These are phyloP conservation scores for Diarsia rubi DNA, from an alignment of 2,888 invertebrate genomes.

Conservation along the genomic window DNA sequence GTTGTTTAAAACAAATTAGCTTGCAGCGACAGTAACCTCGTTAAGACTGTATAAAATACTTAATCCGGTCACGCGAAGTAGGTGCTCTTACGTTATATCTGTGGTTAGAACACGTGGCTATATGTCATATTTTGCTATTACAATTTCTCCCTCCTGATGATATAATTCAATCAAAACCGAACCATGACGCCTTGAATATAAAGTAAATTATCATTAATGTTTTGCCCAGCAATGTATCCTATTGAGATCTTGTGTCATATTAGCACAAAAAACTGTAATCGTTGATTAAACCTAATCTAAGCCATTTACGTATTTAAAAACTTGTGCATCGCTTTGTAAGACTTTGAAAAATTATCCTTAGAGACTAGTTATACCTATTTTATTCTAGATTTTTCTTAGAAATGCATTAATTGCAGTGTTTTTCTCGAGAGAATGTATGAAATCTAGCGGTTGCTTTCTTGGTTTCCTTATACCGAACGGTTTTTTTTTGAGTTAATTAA, in stretches of 20 bases:
- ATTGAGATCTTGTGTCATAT: conserved; percentile 63
- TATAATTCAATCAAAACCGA: too few relatives aligned
- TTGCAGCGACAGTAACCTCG: too few relatives aligned
- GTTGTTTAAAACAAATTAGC: too few relatives aligned
- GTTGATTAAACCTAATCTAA: conserved; percentile 62
- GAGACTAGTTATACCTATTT: conserved; percentile 47
- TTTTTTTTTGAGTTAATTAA: conserved; percentile 30
- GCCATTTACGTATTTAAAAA: conserved; percentile 69
- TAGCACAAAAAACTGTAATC: conserved; percentile 58
- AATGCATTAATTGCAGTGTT: conserved; percentile 60
- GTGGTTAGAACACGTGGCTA: too few relatives aligned
- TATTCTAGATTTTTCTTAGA: conserved; percentile 56
- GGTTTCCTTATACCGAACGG: conserved; percentile 33
- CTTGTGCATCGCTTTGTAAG: conserved; percentile 68
- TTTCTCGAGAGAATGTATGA: conserved; percentile 50
- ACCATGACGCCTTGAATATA: neutral
- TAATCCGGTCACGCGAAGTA: too few relatives aligned
- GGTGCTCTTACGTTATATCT: too few relatives aligned
- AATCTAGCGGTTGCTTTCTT: conserved; percentile 57
- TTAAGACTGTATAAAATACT: too few relatives aligned
- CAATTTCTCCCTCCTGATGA: too few relatives aligned
- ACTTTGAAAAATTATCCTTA: conserved; percentile 65
- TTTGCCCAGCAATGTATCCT: conserved; percentile 63
- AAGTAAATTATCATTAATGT: neutral
- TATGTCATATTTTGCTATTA: too few relatives aligned